These are phyloP conservation scores for Eilema caniola DNA, from an alignment of 2,888 invertebrate genomes.

Conservation along the genomic window DNA sequence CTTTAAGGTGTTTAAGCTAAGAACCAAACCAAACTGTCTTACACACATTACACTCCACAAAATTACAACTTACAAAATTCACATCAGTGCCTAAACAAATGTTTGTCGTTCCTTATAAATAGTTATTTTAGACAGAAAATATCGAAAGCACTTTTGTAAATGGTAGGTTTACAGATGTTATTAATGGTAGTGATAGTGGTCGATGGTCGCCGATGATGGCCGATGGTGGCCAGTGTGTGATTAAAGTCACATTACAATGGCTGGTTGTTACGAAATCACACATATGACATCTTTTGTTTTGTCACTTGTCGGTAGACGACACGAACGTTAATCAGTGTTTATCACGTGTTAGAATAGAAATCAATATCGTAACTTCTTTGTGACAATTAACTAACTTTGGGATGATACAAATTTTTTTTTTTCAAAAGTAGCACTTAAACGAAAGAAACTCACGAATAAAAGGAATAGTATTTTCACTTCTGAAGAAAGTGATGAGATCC, in stretches of 20 bases:
- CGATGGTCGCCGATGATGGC: constrained; percentile 8
- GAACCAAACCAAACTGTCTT: background rate
- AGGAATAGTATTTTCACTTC: no score
- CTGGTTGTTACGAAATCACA: background rate
- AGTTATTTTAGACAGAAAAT: constrained; percentile 9
- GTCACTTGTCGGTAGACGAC: background rate
- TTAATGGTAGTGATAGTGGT: background rate
- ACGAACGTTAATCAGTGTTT: background rate
- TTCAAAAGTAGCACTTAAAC: no score
- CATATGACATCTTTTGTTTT: background rate
- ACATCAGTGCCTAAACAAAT: constrained; percentile 9
- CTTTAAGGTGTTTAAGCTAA: background rate
- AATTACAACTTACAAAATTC: background rate
- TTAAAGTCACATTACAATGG: constrained; percentile 46
- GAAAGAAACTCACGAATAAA: no score
- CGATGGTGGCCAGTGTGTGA: constrained; percentile 24
- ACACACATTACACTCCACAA: background rate
- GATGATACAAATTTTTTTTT: no score
- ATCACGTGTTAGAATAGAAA: background rate
- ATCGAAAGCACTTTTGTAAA: constrained; percentile 26
- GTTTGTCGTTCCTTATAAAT: background rate
- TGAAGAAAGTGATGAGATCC: no score
- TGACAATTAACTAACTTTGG: no score
- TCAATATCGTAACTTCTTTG: background rate
- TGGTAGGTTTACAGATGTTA: constrained; percentile 22